These are phyloP conservation scores for Euphydryas editha DNA, from an alignment of 2,888 invertebrate species.

Conservation along the genomic window DNA sequence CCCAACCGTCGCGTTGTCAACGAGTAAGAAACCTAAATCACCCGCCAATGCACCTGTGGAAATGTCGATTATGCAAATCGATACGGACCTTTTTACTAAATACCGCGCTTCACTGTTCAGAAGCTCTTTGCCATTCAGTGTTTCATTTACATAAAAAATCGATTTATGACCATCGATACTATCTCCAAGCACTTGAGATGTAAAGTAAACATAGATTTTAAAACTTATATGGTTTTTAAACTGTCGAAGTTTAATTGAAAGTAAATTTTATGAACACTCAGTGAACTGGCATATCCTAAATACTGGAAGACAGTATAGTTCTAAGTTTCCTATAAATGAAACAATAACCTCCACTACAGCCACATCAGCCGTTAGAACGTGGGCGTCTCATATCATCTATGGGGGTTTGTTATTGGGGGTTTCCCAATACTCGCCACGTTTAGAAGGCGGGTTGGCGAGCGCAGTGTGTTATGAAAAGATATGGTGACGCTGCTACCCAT, in stretches of 20 bases:
- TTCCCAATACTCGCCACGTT: no score
- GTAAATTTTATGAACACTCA: neutral
- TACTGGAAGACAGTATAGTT: no score
- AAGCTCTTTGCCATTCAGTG: constrained; percentile 40
- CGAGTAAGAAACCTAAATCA: constrained; percentile 73
- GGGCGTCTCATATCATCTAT: no score
- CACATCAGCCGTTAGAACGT: no score
- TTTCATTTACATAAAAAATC: constrained; percentile 38
- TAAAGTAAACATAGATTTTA: constrained; percentile 26
- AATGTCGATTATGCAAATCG: constrained; percentile 81
- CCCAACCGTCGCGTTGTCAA: constrained; percentile 69
- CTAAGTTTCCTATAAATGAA: no score
- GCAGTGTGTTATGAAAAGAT: no score
- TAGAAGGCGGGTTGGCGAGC: no score
- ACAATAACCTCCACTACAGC: no score
- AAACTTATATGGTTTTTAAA: neutral
- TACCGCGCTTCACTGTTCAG: constrained; percentile 44
- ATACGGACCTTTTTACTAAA: constrained; percentile 60
- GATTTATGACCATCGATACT: constrained; percentile 26
- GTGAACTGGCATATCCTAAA: no score
- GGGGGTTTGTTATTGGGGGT: no score
- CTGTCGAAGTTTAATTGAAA: neutral
- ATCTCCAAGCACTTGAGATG: constrained; percentile 15
- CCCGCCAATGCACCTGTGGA: constrained; percentile 78
- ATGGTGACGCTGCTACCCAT: no score